These are phyloP conservation scores for Aleiodes sp. DNA, from an alignment of 1,140 invertebrate species.

Conservation along the genomic window DNA sequence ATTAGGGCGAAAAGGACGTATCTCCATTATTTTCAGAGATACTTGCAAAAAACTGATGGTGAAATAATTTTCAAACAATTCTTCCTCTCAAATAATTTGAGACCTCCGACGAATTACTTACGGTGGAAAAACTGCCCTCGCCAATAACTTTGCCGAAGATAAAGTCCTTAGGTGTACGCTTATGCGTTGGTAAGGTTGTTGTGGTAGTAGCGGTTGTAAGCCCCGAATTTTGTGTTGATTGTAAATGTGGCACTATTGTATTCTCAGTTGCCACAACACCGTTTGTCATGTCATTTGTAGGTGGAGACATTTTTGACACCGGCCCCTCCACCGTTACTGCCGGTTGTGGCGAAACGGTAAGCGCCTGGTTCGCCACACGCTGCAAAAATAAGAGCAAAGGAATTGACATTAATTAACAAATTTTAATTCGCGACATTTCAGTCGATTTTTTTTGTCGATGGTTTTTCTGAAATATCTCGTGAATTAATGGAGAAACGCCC, in stretches of 20 bases:
- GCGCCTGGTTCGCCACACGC: constrained; percentile 65
- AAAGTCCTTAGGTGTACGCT: constrained; percentile 86
- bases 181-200: constrained; percentile 62
- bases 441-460: too few relatives aligned
- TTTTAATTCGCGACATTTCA: too few relatives aligned
- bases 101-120: constrained; percentile 57
- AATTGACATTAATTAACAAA: not conserved
- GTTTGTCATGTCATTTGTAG: constrained; percentile 62
- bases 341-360: constrained; percentile 64
- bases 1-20: too few relatives aligned
- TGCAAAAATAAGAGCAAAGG: constrained; percentile 47
- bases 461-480: too few relatives aligned
- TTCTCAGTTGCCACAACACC: constrained; percentile 53
- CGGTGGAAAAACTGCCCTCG: constrained; percentile 96
- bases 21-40: too few relatives aligned
- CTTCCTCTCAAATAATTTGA: too few relatives aligned
- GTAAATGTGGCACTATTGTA: constrained; percentile 49
- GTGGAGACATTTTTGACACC: constrained; percentile 65
- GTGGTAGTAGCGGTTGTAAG: constrained; percentile 20
- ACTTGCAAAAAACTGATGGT: too few relatives aligned
- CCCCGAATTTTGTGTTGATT: constrained; percentile 49
- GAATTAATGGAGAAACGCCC: too few relatives aligned
- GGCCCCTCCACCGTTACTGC: constrained; percentile 64
- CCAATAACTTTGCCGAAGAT: constrained; percentile 96
- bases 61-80: not conserved